Evolutionary conservation across 2,888 invertebrate genomes (phyloP).

Genomic region (Halictus quadricinctus): DNA sequence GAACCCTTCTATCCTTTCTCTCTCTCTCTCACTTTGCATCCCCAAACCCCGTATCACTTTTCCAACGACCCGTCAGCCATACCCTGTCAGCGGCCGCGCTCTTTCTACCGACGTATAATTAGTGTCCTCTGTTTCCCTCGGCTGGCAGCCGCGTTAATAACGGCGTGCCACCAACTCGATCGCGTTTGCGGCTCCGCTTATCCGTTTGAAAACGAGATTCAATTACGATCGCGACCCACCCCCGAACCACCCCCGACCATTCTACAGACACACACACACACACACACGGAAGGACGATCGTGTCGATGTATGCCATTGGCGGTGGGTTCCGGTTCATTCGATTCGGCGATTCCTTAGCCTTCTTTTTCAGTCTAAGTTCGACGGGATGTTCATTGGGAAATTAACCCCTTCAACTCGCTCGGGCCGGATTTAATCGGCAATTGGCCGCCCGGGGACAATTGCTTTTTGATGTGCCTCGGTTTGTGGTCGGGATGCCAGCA

Average conservation of each 20-base stretch:
- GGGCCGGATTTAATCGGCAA: neutral
- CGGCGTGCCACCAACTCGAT: constrained; percentile 62
- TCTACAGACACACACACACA: neutral
- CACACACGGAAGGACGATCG: neutral
- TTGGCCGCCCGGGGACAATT: neutral
- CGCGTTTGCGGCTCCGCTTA: constrained; percentile 74
- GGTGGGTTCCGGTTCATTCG: neutral
- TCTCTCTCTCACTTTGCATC: neutral
- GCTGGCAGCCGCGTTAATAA: constrained; percentile 63
- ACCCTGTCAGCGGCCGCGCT: constrained; percentile 46
- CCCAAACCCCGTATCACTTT: constrained; percentile 36
- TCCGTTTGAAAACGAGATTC: constrained; percentile 75
- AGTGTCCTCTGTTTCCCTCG: constrained; percentile 71
- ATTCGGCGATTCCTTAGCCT: constrained; percentile 4
- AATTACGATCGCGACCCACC: constrained; percentile 71
- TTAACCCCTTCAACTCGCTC: constrained; percentile 1
- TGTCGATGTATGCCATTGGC: neutral
- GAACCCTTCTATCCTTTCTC: neutral
- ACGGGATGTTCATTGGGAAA: constrained; percentile 4
- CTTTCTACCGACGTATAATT: constrained; percentile 71
- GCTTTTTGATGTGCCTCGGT: neutral
- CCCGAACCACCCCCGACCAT: neutral
- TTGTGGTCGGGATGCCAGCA: neutral
- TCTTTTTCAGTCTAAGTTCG: constrained; percentile 1
- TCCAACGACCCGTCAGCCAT: constrained; percentile 51